Evolutionary conservation across 37 sponge, comb jelly and placozoan species (phyloP), one percentile per base, ranked within the genome.

Genomic region (Petrosia ficiformis): DNA sequence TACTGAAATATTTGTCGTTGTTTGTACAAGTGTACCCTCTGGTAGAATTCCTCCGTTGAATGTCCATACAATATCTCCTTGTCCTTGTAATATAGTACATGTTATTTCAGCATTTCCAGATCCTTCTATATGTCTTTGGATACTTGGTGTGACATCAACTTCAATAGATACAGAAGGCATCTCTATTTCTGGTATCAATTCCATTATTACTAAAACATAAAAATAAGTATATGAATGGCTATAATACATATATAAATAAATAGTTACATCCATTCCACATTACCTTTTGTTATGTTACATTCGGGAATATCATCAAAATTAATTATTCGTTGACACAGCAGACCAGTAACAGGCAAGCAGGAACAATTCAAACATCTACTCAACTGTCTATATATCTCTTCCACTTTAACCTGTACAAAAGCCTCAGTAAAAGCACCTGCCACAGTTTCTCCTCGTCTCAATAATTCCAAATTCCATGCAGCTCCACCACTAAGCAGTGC

Each of bases 401-500:
- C 22, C 40, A 80, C 85, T 44, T 84, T 83, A 30, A 72, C 91
- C 24, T 68, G 39, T 0, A 94, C 77, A 80, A 94, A 89, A 0
- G 88, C 84, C 43, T 66, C 76, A 16, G 88, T 90, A 67, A 94
- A 94, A 19, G 91, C 80, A 30, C 66, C 66, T 0, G 88, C 85
- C 14, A 80, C 74, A 30, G 21, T 30, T 6, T 82, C 81, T 26
- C 91, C 90, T 65, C 26, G 3, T 2, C 71, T 57, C n/a, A 95
- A 73, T 39, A 44, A 59, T 26, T 52, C 70, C 16, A 95, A 68
- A 66, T 95, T 89, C 95, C 95, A 95, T 19, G 81, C 88, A 25
- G 76, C 89, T 10, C 95, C 92, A 0, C 74, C 70, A 21, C 78
- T 61, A 0, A 42, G 42, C 57, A 77, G 39, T 0, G 95, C 95